Evolutionary conservation across 2,888 invertebrate species (phyloP).

Genomic region (Hedya salicella): DNA sequence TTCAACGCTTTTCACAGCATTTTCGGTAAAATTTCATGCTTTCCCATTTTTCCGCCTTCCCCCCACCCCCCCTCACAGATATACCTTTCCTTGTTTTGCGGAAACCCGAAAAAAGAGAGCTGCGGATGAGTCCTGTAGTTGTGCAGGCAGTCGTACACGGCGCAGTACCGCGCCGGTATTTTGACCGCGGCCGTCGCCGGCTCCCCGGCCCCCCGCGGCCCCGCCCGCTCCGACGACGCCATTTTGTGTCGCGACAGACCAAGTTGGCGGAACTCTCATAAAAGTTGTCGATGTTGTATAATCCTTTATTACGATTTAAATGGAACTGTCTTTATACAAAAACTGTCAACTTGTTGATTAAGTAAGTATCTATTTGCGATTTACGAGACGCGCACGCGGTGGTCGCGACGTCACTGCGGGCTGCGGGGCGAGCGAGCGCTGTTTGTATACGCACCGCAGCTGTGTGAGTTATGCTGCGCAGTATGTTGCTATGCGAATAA

Average conservation of each 20-base stretch:
- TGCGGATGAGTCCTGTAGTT: slow-evolving; percentile 32
- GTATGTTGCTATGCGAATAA: slow-evolving; percentile 3
- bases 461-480: slow-evolving; percentile 6
- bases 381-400: slow-evolving; percentile 23
- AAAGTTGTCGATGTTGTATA: no score
- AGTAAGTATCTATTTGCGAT: no score
- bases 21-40: no score
- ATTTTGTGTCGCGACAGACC: no score
- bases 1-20: no score
- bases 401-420: slow-evolving; percentile 1
- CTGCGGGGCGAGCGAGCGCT: neutral
- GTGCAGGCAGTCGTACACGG: slow-evolving; percentile 30
- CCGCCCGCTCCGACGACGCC: no score
- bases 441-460: slow-evolving; percentile 9
- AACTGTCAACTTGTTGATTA: no score
- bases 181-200: neutral
- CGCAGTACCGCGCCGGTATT: slow-evolving; percentile 26
- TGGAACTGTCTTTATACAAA: no score
- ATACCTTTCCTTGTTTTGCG: slow-evolving; percentile 6
- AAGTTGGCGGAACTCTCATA: no score
- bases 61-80: no score
- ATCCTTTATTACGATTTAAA: no score
- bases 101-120: slow-evolving; percentile 26
- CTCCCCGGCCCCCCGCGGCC: neutral
- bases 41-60: no score